Percentiles rank a stretch among this genome's conserved stretches.
Conservation (phyloP, 2,888 invertebrate genomes). For the Caenorhabditis sp. region DNA sequence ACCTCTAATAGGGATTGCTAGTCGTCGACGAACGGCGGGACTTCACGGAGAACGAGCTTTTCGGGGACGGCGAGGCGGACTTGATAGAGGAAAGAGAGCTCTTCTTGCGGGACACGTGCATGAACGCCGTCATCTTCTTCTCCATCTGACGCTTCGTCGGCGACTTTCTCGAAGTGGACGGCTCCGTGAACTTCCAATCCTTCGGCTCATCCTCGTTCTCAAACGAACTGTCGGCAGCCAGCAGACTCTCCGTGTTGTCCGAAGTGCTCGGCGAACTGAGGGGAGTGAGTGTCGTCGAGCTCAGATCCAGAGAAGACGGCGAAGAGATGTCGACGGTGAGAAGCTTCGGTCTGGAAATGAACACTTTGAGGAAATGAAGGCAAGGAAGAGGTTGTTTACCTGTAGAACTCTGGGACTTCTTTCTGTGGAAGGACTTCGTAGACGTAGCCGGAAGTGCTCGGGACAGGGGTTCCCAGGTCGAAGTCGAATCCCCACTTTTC, state of each 20-base stretch:
- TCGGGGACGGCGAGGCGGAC: slow-evolving; percentile 13
- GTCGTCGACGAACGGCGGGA: slow-evolving; percentile 18
- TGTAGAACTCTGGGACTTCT: slow-evolving; percentile 47
- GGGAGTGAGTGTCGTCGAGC: slow-evolving; percentile 26
- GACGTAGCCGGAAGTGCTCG: slow-evolving; percentile 5
- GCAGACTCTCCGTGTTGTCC: slow-evolving; percentile 18
- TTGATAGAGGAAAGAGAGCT: slow-evolving; percentile 8
- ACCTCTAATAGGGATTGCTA: slow-evolving; percentile 29
- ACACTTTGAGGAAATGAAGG: neutral
- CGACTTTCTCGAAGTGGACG: slow-evolving; percentile 38
- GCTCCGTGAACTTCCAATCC: slow-evolving; percentile 27
- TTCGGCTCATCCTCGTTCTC: slow-evolving; percentile 31
- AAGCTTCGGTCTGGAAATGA: slow-evolving; percentile 23
- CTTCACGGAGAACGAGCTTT: slow-evolving; percentile 19
- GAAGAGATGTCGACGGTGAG: slow-evolving; percentile 15
- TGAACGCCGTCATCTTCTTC: slow-evolving; percentile 44
- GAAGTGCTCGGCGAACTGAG: slow-evolving; percentile 35
- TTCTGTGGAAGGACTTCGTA: slow-evolving; percentile 29
- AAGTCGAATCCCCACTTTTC: slow-evolving; percentile 62
- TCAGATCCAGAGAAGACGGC: slow-evolving; percentile 9
- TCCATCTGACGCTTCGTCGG: slow-evolving; percentile 50
- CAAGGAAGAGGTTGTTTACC: slow-evolving; percentile 8
- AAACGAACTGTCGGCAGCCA: slow-evolving; percentile 38
- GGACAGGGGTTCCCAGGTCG: slow-evolving; percentile 45
- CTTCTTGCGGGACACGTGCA: slow-evolving; percentile 31